Percentiles rank a stretch among this genome's conserved stretches.
Conservation (phyloP, 1,140 invertebrate species). For the Littorina saxatilis region DNA sequence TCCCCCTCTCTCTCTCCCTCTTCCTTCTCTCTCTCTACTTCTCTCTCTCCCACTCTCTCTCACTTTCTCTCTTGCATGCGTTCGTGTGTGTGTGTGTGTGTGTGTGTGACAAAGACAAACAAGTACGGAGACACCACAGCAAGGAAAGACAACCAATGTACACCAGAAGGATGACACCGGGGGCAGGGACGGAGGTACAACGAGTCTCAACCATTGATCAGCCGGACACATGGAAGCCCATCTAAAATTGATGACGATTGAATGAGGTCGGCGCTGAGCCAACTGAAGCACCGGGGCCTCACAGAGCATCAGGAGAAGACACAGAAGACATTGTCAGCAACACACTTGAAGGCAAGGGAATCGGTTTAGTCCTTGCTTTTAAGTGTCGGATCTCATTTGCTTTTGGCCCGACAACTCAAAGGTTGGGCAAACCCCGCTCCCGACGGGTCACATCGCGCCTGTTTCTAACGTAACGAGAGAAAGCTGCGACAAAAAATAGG, state of each 20-base stretch:
- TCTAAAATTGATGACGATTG: neutral
- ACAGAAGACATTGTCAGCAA: neutral
- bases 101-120: too few relatives aligned
- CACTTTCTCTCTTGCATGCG: too few relatives aligned
- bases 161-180: too few relatives aligned
- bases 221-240: neutral
- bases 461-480: too few relatives aligned
- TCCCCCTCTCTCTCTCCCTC: too few relatives aligned
- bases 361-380: conserved; percentile 12
- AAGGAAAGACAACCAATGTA: neutral
- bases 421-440: neutral
- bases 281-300: neutral
- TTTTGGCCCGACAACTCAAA: neutral
- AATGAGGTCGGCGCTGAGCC: neutral
- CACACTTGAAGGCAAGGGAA: neutral
- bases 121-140: neutral
- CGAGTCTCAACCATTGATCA: neutral
- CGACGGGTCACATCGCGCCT: neutral
- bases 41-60: too few relatives aligned
- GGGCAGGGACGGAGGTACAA: too few relatives aligned
- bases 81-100: too few relatives aligned
- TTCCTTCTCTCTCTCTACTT: too few relatives aligned
- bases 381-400: neutral
- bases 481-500: too few relatives aligned
- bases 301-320: neutral